phyloP scores from a whole-genome alignment of 37 sponge, comb jelly and placozoan genomes.

The Cliona cf. orientalis region DNA sequence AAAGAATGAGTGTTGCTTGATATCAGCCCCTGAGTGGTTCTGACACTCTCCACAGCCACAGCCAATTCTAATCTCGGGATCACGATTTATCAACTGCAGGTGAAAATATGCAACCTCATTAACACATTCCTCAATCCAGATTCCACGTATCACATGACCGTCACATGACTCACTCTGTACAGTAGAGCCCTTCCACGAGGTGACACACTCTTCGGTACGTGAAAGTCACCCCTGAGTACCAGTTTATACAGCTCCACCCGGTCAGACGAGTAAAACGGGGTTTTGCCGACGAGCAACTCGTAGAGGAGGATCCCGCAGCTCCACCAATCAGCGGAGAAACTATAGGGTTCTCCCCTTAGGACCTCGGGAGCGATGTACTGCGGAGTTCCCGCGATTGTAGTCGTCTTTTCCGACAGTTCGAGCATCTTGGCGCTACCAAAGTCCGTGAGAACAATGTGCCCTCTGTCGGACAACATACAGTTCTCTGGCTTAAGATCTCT shows the following conservation, averaged over 20 bases:
- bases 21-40: constrained; percentile 36
- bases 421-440: constrained; percentile 89
- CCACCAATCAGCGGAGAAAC: constrained; percentile 89
- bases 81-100: constrained; percentile 69
- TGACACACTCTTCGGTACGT: constrained; percentile 33
- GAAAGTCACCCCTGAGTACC: constrained; percentile 51
- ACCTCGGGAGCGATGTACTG: constrained; percentile 91
- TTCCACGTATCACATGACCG: background rate
- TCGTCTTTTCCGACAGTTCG: constrained; percentile 49
- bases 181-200: constrained; percentile 65
- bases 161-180: constrained; percentile 33
- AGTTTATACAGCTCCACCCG: constrained; percentile 65
- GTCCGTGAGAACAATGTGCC: constrained; percentile 81
- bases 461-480: constrained; percentile 66
- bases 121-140: background rate
- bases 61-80: constrained; percentile 71
- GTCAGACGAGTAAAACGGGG: constrained; percentile 70
- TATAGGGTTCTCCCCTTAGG: constrained; percentile 82
- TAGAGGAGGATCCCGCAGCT: constrained; percentile 77
- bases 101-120: background rate
- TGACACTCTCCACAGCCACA: background rate
- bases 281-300: constrained; percentile 81
- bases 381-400: constrained; percentile 82
- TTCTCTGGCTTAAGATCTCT: constrained; percentile 91
- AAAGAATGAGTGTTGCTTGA: constrained; percentile 85